phyloP scores from a whole-genome alignment of 2,797 vertebrate species.

The Eospalax fontanierii region DNA sequence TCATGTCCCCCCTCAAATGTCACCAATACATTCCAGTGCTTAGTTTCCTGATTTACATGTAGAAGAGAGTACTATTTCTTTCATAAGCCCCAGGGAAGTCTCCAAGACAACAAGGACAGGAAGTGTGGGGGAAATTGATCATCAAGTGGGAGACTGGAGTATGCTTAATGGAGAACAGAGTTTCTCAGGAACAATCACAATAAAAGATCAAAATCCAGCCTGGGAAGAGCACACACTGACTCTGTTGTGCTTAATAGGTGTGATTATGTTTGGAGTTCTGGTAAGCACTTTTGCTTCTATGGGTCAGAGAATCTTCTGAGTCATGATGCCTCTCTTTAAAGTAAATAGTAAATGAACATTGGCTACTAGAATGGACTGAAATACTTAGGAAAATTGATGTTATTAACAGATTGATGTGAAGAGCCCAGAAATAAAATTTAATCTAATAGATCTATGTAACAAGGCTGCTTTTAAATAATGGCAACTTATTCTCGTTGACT shows the following conservation, averaged over 20 bases:
- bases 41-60: neutral
- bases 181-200: neutral
- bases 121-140: neutral
- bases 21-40: neutral
- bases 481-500: neutral
- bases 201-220: neutral
- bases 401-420: neutral
- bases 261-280: neutral
- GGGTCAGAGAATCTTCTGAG: neutral
- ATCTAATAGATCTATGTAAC: neutral
- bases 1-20: neutral
- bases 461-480: neutral
- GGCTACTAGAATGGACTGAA: no score
- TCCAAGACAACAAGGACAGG: neutral
- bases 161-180: neutral
- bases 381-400: neutral
- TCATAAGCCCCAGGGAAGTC: neutral
- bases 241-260: neutral
- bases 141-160: no score
- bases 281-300: neutral
- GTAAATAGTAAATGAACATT: neutral
- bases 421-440: neutral
- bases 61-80: no score
- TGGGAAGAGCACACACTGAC: neutral
- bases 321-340: neutral